Base-by-base conservation (phyloP, 2,113 vertebrate genomes). In the Anoplopoma fimbria region DNA sequence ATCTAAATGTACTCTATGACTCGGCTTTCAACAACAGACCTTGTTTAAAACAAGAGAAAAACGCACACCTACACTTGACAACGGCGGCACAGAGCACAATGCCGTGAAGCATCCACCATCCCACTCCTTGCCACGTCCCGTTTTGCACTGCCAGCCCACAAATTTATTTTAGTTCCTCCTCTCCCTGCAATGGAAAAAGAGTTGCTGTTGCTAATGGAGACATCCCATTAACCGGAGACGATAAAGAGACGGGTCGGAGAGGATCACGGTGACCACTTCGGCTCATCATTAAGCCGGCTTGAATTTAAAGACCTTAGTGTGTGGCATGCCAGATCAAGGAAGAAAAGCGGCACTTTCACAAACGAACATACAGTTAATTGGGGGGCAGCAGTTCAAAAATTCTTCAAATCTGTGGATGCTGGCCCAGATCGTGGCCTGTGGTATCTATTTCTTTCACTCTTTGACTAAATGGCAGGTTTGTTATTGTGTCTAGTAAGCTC, bases 141-240 rank as follows among this genome's bases (percentile, higher is more conserved):
- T 84, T 73, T 74, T 68, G 33, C 53, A 21, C 29, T 57, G 55
- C 61, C 53, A 36, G 40, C 69, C 47, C 19, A 60, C 51, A 68
- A 6, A 36, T 69, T 73, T 57, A 19, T 67, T 40, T 34, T 38
- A 6, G 9, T 25, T 60, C 19, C 42, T 17, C 7, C 4, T 69
- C 15, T 64, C 23, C 10, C 9, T 60, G 19, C 17, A 34, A 33
- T 76, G 75, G 31, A 71, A 77, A 15, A 77, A 68, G 58, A 38
- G 40, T 73, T 34, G 80, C 80, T 74, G 91, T 93, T 94, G 91
- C 92, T 92, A 91, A 91, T 89, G 75, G 93, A 93, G 92, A 93
- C 92, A 42, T 83, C 86, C 90, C 78, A 93, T 93, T 94, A 93
- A 89, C 78, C 31, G 47, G 67, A 81, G 76, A 63, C 49, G 73